Evolutionary conservation across 2,888 invertebrate genomes (phyloP), one percentile per base, ranked within the genome.

Genomic region (Suillia variegata): DNA sequence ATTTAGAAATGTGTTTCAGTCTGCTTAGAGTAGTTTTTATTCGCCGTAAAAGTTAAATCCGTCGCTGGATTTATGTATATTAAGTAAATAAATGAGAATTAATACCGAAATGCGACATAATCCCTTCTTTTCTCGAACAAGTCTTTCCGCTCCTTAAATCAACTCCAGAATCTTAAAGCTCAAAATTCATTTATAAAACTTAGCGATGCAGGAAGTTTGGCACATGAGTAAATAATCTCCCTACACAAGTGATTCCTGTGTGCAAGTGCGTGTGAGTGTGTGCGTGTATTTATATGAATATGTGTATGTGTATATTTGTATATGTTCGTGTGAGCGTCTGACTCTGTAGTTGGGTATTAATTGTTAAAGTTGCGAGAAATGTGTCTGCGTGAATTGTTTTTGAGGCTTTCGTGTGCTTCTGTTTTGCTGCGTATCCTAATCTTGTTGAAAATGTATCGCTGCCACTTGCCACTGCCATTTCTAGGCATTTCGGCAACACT

Each of bases 371-470:
- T 73, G 70, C 74, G 72, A 45, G 72, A 45, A 38, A 69, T 71
- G 73, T 72, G 67, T 72, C 72, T 72, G 73, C 70, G 70, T 70
- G 69, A 70, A 71, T 72, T 72, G 72, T 72, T 72, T 70, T 68
- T 70, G 69, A 68, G 66, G 73, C 73, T 68, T 63, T 66, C 67
- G 70, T 4, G 66, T 54, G 60, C 54, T 63, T 45, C 56, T 62
- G 55, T 48, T 62, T 55, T 69, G 69, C 74, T 73, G 67, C 70
- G 61, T 65, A 66, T 73, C 69, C 70, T 68, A 76, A 72, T 76
- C 72, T 67, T 76, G 76, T 73, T 76, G 77, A 76, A 75, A 76
- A 70, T 76, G 74, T 72, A 75, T 71, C 69, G 64, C 66, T 64
- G 58, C 56, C 57, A 50, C 31, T n/a, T 45, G 58, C 56, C 61